Evolutionary conservation across 2,797 vertebrate genomes (phyloP), one percentile per base, ranked within the genome.

Genomic region (Mormyrops boulengeri): DNA sequence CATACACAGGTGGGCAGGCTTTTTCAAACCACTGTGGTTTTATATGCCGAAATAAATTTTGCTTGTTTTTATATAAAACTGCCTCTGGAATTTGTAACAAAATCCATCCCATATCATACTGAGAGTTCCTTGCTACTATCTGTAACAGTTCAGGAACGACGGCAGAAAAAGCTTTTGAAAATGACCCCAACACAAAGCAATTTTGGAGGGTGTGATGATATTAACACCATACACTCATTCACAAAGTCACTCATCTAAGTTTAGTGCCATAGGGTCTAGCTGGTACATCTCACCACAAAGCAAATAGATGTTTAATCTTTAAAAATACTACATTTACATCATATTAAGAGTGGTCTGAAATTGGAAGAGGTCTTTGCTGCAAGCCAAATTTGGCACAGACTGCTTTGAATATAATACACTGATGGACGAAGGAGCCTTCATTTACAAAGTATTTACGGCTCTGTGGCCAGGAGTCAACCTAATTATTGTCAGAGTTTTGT

Each of bases 391-490:
- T 66, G 30, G 49, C 82, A 62, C 47, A 3, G 38, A 52, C 44
- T 19, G 14, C 26, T 57, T 14, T 52, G 17, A 55, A 44, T 66
- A 49, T 17, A 84, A 85, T 14, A 60, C 17, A 26, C 44, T 4
- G 77, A 34, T 34, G 66, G 12, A 86, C 3, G 17, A 62, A 47
- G 55, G 66, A 87, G 34, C 17, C 60, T 53, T 87, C 17, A 66
- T n/a, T 87, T 38, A 55, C 62, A 87, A 57, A 87, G 19, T 89
- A 73, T 87, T 89, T 14, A 49, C 4, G 19, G 26, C n/a, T 52
- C 62, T 38, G 84, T 49, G 12, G 30, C 52, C 89, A 41, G 57
- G 89, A 86, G 44, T 52, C 41, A 86, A 89, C 5, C 17, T 1
- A 47, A 60, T 47, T 26, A 17, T 11, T 26, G 52, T 55, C 66